Conservation (phyloP, 2,888 invertebrate genomes). For the Laothoe populi region DNA sequence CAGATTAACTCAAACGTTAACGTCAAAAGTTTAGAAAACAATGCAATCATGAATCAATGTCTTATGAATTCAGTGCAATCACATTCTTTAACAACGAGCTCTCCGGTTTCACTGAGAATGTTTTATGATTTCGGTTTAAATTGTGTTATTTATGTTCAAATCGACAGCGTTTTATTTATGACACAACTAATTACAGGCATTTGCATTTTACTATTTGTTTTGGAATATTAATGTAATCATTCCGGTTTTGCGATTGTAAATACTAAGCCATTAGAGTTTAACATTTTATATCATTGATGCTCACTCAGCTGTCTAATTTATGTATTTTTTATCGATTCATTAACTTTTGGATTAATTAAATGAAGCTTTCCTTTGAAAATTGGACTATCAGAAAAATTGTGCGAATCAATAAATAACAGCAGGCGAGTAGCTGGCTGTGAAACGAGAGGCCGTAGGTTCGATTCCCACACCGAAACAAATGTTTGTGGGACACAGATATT, state of each 20-base stretch:
- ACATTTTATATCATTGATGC: slow-evolving; percentile 12
- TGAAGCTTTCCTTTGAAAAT: not conserved
- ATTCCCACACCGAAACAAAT: too few relatives aligned
- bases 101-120: slow-evolving; percentile 55
- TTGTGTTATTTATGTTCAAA: slow-evolving; percentile 63
- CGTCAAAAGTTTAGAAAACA: not conserved
- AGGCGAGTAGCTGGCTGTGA: too few relatives aligned
- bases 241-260: slow-evolving; percentile 35
- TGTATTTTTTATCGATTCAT: slow-evolving; percentile 1
- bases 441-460: too few relatives aligned
- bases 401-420: not conserved
- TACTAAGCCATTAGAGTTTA: not conserved
- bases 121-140: slow-evolving; percentile 58
- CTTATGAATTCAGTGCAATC: slow-evolving; percentile 29
- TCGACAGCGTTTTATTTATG: slow-evolving; percentile 62
- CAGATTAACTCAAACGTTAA: not conserved
- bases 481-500: too few relatives aligned
- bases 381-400: not conserved
- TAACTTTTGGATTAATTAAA: not conserved
- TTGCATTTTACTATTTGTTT: slow-evolving; percentile 67
- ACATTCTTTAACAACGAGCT: slow-evolving; percentile 50
- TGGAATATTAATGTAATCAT: slow-evolving; percentile 44
- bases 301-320: not conserved
- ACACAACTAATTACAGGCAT: slow-evolving; percentile 63
- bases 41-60: slow-evolving; percentile 1